A percentile compares a stretch with the other conserved stretches of the same genome.
These are phyloP conservation scores for Drosophila diplacantha DNA, from an alignment of 2,888 invertebrate species.

Conservation along the genomic window DNA sequence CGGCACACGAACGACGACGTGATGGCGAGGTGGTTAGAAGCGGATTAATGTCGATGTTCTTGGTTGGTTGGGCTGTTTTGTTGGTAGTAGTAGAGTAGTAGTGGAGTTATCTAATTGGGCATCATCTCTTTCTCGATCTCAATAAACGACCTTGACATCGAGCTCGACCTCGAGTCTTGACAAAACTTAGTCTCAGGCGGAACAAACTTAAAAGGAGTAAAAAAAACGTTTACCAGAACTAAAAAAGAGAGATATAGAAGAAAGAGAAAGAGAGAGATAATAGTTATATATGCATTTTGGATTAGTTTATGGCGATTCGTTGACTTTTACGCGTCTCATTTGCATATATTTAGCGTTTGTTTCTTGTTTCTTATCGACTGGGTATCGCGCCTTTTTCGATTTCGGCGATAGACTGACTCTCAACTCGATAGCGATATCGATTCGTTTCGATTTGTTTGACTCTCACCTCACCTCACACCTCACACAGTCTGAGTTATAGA, in stretches of 20 bases:
- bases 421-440: slow-evolving; percentile 33
- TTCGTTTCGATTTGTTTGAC: slow-evolving; percentile 61
- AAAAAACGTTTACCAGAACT: slow-evolving; percentile 62
- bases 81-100: slow-evolving; percentile 39
- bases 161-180: slow-evolving; percentile 46
- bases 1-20: slow-evolving; percentile 34
- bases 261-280: slow-evolving; percentile 66
- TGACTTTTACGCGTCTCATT: slow-evolving; percentile 21
- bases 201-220: slow-evolving; percentile 59
- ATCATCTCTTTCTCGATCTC: slow-evolving; percentile 60
- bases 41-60: slow-evolving; percentile 46
- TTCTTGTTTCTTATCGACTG: slow-evolving; percentile 32
- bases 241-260: slow-evolving; percentile 65
- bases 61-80: slow-evolving; percentile 48
- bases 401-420: slow-evolving; percentile 45
- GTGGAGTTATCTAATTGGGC: slow-evolving; percentile 53
- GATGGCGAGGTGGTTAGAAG: slow-evolving; percentile 35
- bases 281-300: slow-evolving; percentile 64
- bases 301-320: slow-evolving; percentile 57
- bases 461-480: slow-evolving; percentile 74
- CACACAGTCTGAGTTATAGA: slow-evolving; percentile 54
- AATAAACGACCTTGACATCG: slow-evolving; percentile 47
- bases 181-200: slow-evolving; percentile 46
- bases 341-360: slow-evolving; percentile 17
- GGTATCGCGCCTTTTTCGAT: slow-evolving; percentile 34